Conservation (phyloP, 1,140 invertebrate genomes). For the Andricus grossulariae region DNA sequence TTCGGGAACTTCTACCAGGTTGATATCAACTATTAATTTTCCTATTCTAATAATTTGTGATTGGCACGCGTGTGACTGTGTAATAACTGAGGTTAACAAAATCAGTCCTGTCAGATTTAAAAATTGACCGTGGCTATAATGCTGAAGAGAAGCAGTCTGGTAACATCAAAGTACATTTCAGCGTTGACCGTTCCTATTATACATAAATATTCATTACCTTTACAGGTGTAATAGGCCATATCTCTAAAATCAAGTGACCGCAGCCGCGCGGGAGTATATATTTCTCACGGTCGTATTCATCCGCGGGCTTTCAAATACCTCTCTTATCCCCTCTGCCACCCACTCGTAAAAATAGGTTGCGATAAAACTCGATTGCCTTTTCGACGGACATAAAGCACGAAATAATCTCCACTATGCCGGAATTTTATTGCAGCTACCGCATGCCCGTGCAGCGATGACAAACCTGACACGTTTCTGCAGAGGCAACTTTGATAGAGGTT, state of each 20-base stretch:
- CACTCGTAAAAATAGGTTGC: not conserved
- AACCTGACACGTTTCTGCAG: no score
- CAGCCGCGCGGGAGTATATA: slow-evolving; percentile 45
- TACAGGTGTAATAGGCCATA: slow-evolving; percentile 62
- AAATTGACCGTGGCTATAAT: slow-evolving; percentile 39
- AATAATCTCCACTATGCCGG: not conserved
- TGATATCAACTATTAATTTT: not conserved
- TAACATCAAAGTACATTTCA: slow-evolving; percentile 53
- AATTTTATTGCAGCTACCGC: slow-evolving; percentile 35
- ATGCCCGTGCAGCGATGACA: not conserved
- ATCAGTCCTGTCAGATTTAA: slow-evolving; percentile 47
- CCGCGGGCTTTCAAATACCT: not conserved
- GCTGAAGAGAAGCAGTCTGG: slow-evolving; percentile 40
- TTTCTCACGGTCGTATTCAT: slow-evolving; percentile 57
- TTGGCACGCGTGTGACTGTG: slow-evolving; percentile 24
- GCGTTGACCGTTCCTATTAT: slow-evolving; percentile 44
- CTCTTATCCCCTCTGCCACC: not conserved
- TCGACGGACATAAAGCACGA: not conserved
- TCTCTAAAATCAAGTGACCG: slow-evolving; percentile 53
- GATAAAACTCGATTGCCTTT: not conserved
- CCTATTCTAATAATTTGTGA: slow-evolving; percentile 11
- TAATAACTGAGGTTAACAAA: slow-evolving; percentile 12
- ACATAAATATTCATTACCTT: slow-evolving; percentile 65
- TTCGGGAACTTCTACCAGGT: not conserved
- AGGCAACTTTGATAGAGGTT: no score